Conservation (phyloP, 2,113 vertebrate genomes). For the Phaetusa simplex region DNA sequence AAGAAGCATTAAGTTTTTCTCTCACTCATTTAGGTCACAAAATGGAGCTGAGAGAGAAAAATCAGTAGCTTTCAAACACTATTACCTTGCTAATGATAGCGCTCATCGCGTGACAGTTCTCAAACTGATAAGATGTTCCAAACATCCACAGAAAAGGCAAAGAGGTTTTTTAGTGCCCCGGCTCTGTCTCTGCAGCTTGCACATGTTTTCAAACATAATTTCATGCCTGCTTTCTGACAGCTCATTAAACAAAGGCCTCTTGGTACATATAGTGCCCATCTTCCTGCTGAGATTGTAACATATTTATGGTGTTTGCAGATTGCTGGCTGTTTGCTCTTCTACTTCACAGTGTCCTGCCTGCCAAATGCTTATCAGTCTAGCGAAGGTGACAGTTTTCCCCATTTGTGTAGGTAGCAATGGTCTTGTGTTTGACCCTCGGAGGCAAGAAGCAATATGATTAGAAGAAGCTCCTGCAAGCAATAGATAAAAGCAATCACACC, state of each 20-base stretch:
- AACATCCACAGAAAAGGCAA: constrained; percentile 68
- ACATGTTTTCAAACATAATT: constrained; percentile 84
- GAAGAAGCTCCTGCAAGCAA: constrained; percentile 78
- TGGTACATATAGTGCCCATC: constrained; percentile 79
- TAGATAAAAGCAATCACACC: constrained; percentile 82
- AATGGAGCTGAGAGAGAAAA: constrained; percentile 66
- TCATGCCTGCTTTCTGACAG: constrained; percentile 84
- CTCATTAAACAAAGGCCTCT: constrained; percentile 87
- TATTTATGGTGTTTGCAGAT: constrained; percentile 84
- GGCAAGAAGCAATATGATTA: constrained; percentile 79
- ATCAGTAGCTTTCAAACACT: constrained; percentile 77
- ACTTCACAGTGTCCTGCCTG: constrained; percentile 78
- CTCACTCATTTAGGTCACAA: constrained; percentile 72
- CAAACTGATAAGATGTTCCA: constrained; percentile 74
- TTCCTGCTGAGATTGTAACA: constrained; percentile 79
- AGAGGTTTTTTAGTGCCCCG: constrained; percentile 66
- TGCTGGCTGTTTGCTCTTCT: constrained; percentile 79
- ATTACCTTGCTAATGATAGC: constrained; percentile 81
- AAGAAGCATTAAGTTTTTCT: constrained; percentile 36
- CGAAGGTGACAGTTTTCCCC: constrained; percentile 78
- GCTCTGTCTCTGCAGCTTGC: constrained; percentile 76
- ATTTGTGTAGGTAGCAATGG: constrained; percentile 79
- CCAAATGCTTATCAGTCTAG: constrained; percentile 83
- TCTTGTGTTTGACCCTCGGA: constrained; percentile 79
- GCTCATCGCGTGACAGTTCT: constrained; percentile 73